Evolutionary conservation across 2,113 vertebrate genomes (phyloP), one percentile per base, ranked within the genome.

Genomic region (Pongo pygmaeus): DNA sequence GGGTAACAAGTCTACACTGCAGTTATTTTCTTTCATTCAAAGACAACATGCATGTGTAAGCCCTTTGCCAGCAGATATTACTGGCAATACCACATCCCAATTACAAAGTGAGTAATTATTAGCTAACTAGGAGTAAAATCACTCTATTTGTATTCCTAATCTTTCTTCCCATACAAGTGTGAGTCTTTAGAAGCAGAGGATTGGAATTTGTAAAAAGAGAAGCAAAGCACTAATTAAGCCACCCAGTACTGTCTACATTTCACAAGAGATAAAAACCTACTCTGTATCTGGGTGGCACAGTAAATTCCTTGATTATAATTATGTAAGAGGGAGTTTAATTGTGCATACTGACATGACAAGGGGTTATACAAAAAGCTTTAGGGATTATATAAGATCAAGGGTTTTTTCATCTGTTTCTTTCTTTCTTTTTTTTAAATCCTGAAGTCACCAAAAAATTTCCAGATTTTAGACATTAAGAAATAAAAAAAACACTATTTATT

Each of bases 201-300:
- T 35, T 52, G 67, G 87, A 95, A 96, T 96, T 84, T 96, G 75
- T 95, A 96, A 95, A 95, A 94, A 96, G 96, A 87, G 97, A 91
- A 89, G 97, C 94, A 79, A 97, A 98, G 97, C 88, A 95, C 98
- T 98, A 98, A 94, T 96, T 95, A 97, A 98, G 93, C 78, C 95
- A 70, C 80, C 69, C 10, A 50, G 89, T 79, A 94, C 93, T 94
- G 86, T 97, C 96, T 97, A 93, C 97, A 97, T 97, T 96, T 98
- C 98, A 97, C 96, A 94, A 93, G 97, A 97, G 93, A 97, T 96
- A 97, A 98, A 98, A 97, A 93, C 91, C 86, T 2, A 2, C 95
- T 98, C 98, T 97, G 94, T 84, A 94, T 87, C 84, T 97, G 98
- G 95, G 89, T 98, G 97, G 97, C 95, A 92, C 69, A 72, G 67